phyloP scores from a whole-genome alignment of 2,888 invertebrate species.

The Caenorhabditis afra region DNA sequence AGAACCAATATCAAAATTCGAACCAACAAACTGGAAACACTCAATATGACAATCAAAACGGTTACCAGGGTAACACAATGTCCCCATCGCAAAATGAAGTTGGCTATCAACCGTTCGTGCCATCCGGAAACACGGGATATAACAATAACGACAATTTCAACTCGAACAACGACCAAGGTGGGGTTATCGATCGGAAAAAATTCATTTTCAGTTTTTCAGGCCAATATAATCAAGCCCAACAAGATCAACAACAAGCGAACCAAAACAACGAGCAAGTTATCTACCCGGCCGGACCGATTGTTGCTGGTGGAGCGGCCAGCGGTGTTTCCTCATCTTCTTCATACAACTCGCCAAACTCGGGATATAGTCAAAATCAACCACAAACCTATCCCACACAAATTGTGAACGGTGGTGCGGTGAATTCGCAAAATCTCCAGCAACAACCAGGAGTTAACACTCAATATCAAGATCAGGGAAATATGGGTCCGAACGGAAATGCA shows the following conservation, averaged over 20 bases:
- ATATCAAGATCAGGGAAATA: slow-evolving; percentile 45
- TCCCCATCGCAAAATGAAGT: slow-evolving; percentile 48
- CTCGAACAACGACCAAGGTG: not conserved
- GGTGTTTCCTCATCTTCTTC: slow-evolving; percentile 19
- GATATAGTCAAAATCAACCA: slow-evolving; percentile 43
- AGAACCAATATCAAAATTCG: slow-evolving; percentile 14
- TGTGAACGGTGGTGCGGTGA: slow-evolving; percentile 36
- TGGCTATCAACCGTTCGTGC: slow-evolving; percentile 57
- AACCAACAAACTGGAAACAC: slow-evolving; percentile 8
- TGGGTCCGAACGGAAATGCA: not conserved
- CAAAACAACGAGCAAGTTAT: slow-evolving; percentile 50
- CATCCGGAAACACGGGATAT: slow-evolving; percentile 44
- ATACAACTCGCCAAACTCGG: slow-evolving; percentile 49
- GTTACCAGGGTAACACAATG: slow-evolving; percentile 41
- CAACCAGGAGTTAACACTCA: slow-evolving; percentile 45
- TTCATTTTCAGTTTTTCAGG: slow-evolving; percentile 15
- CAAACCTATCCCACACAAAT: slow-evolving; percentile 56
- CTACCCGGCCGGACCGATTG: slow-evolving; percentile 32
- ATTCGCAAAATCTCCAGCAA: slow-evolving; percentile 47
- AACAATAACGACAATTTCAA: slow-evolving; percentile 12
- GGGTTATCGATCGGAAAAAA: not conserved
- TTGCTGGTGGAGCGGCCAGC: slow-evolving; percentile 16
- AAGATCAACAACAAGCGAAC: slow-evolving; percentile 17
- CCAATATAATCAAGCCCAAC: slow-evolving; percentile 20
- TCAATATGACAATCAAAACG: slow-evolving; percentile 10